Base-by-base conservation (phyloP, 2,113 vertebrate genomes). In the Gracilinanus agilis region DNA sequence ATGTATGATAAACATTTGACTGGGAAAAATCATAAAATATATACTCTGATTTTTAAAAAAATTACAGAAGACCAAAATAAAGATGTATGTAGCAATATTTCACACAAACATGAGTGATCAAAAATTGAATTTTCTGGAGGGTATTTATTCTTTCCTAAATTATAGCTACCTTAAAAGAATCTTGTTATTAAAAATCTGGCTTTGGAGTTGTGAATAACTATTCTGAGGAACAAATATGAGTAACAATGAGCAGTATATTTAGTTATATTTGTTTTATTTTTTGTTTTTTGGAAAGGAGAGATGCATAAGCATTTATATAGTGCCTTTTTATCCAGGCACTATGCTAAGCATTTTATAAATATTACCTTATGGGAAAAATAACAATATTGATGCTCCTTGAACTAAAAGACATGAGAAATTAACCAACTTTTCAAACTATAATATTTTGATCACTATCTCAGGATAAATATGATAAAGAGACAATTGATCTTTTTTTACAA, bases 91-190 rank as follows among this genome's bases (percentile, higher is more conserved):
- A 97, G 93, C n/a, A 61, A 96, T 90, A 94, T 96, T 98, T 97
- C 96, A 98, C 97, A 97, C 94, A 98, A 92, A 95, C 96, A 98
- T 98, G 95, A 97, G 91, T 97, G 95, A 98, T 97, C 93, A 96
- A 91, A 98, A 92, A 97, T 95, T 91, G 95, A 9, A 44, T 93
- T 56, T 97, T 98, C 94, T 96, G 96, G n/a, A 95, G 96, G 88
- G 92, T 54, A 55, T 91, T 40, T 97, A 94, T 96, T 98, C 95
- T 98, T 90, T 55, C 61, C 67, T 97, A 93, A 98, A 95, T 88
- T 96, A 97, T 96, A 97, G 67, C 19, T 40, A 23, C 16, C 19
- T 9, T 40, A 40, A 83, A 83, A 98, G 97, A 98, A 97, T 91
- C 96, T 97, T 97, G 96, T 97, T 96, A 96, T 93, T 88, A 44